These are phyloP conservation scores for Eleginops maclovinus DNA, from an alignment of 2,113 vertebrate genomes.

Conservation along the genomic window DNA sequence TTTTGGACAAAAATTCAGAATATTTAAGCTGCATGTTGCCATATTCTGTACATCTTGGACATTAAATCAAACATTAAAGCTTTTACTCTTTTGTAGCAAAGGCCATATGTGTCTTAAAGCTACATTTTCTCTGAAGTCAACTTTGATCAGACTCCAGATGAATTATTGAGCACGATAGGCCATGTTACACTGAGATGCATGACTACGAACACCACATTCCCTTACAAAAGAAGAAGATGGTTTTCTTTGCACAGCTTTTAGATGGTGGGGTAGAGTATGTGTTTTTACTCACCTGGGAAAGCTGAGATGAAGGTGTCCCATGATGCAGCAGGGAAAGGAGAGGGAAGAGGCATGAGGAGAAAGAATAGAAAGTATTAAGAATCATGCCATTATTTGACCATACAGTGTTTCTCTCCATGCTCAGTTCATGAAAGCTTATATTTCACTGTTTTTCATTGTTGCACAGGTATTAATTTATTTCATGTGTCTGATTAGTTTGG, in stretches of 20 bases:
- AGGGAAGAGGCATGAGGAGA: slow-evolving; percentile 3
- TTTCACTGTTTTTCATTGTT: slow-evolving; percentile 2
- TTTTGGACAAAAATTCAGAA: not conserved
- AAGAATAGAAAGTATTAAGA: slow-evolving; percentile 1
- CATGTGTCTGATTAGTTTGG: not conserved
- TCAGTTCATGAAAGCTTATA: not conserved
- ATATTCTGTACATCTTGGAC: not conserved
- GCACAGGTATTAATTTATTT: not conserved
- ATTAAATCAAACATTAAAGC: slow-evolving; percentile 23
- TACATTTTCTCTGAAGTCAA: slow-evolving; percentile 57
- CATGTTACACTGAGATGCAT: slow-evolving; percentile 28
- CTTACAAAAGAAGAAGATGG: slow-evolving; percentile 35
- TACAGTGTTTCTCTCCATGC: not conserved
- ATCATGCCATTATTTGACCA: not conserved
- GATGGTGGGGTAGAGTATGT: slow-evolving; percentile 2
- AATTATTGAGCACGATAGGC: slow-evolving; percentile 64
- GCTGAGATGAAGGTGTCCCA: slow-evolving; percentile 63
- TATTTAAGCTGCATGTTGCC: not conserved
- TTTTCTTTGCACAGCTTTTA: slow-evolving; percentile 1
- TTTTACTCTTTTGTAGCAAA: not conserved
- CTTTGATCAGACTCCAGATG: slow-evolving; percentile 64
- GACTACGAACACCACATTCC: slow-evolving; percentile 18
- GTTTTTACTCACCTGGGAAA: slow-evolving; percentile 77
- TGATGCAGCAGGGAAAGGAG: slow-evolving; percentile 40
- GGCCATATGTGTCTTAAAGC: slow-evolving; percentile 21